phyloP scores from a whole-genome alignment of 2,113 vertebrate species.

The Rissa tridactyla region DNA sequence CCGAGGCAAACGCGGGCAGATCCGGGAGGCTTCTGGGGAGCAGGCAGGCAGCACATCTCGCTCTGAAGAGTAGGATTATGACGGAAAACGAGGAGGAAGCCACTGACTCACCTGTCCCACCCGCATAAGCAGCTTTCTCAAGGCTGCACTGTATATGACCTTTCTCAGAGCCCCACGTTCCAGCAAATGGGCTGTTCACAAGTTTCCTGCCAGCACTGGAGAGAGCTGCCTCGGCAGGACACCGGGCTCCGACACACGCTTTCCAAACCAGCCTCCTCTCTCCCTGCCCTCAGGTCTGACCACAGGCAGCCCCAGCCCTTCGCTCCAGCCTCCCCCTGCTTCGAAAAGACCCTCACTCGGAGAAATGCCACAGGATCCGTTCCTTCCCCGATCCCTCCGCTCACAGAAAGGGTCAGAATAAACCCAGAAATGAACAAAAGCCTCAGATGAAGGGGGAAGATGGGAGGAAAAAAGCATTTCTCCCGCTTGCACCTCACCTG shows the following conservation, averaged over 20 bases:
- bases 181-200: accelerated
- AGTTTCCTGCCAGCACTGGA: not conserved
- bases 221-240: not conserved
- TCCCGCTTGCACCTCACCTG: not conserved
- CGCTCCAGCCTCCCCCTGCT: not conserved
- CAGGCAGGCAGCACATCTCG: not conserved
- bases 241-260: accelerated
- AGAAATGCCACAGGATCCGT: not conserved
- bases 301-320: not conserved
- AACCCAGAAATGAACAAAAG: not conserved
- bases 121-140: not conserved
- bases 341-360: not conserved
- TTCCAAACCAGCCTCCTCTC: not conserved
- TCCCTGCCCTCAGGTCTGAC: not conserved
- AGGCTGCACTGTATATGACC: not conserved
- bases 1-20: not conserved
- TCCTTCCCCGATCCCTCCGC: not conserved
- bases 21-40: not conserved
- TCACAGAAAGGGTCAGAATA: not conserved
- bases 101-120: conserved; percentile 22
- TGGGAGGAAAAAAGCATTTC: not conserved
- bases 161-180: not conserved
- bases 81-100: not conserved
- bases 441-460: accelerated
- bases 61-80: not conserved